Percentiles rank a stretch among this genome's conserved stretches.
These are phyloP conservation scores for Ciconia stormi DNA, from an alignment of 2,113 vertebrate species.

Conservation along the genomic window DNA sequence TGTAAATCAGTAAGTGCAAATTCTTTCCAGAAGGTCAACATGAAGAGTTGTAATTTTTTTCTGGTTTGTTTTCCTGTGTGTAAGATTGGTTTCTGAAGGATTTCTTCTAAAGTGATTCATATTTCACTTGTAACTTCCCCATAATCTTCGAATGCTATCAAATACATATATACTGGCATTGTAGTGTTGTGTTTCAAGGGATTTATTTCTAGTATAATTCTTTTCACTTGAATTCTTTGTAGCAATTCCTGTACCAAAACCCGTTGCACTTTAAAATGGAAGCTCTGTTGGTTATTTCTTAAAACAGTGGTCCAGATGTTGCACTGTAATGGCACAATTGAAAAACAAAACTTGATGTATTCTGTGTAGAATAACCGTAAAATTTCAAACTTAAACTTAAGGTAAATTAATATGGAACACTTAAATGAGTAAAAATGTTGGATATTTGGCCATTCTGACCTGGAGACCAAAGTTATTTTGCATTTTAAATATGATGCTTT, in stretches of 20 bases:
- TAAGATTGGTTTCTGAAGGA: neutral
- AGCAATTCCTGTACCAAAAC: neutral
- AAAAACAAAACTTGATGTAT: neutral
- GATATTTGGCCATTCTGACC: neutral
- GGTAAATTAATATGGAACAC: neutral
- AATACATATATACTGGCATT: neutral
- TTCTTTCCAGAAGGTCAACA: neutral
- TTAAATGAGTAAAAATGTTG: neutral
- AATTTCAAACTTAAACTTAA: neutral
- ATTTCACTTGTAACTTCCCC: neutral
- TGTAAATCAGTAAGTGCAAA: neutral
- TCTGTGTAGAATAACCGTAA: neutral
- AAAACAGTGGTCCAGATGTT: neutral
- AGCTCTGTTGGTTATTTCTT: neutral
- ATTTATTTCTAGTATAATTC: neutral
- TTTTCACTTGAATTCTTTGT: neutral
- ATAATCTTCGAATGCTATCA: neutral
- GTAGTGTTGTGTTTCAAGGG: neutral
- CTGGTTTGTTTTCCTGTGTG: neutral
- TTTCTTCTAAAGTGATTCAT: neutral
- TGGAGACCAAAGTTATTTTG: neutral
- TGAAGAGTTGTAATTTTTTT: neutral
- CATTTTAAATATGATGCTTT: neutral
- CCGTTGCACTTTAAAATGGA: conserved; percentile 24
- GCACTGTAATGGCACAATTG: neutral